phyloP scores from a whole-genome alignment of 37 sponge, comb jelly and placozoan genomes.

The Halichondria panicea region DNA sequence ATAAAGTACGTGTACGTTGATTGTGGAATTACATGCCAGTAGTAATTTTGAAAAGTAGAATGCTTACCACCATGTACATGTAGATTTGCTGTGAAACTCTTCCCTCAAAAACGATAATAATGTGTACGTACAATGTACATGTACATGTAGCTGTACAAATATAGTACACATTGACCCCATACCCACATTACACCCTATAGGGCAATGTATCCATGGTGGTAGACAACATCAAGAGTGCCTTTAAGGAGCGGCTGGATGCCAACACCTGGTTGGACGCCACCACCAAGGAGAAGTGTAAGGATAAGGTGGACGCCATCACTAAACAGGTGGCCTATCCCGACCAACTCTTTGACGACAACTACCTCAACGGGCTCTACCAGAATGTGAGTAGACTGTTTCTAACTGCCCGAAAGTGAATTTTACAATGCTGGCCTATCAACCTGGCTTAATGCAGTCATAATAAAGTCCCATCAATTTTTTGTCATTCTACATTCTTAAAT shows the following conservation, averaged over 20 bases:
- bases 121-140: too few species aligned
- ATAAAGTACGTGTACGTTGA: background rate
- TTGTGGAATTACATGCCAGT: background rate
- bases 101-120: too few species aligned
- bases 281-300: slow-evolving; percentile 34
- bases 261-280: slow-evolving; percentile 46
- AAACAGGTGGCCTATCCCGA: slow-evolving; percentile 72
- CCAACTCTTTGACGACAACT: slow-evolving; percentile 38
- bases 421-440: background rate
- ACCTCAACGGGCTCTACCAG: slow-evolving; percentile 28
- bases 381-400: slow-evolving; percentile 28
- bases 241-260: slow-evolving; percentile 36
- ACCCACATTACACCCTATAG: background rate
- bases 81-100: too few species aligned
- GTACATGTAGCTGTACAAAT: too few species aligned
- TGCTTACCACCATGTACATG: too few species aligned
- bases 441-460: too few species aligned
- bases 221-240: slow-evolving; percentile 39
- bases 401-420: background rate
- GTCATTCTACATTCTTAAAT: background rate
- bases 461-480: too few species aligned
- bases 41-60: too few species aligned
- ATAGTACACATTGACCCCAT: background rate
- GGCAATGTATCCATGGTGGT: slow-evolving; percentile 35
- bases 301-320: slow-evolving; percentile 67